A percentile compares a stretch with the other conserved stretches of the same genome.
Evolutionary conservation across 2,113 vertebrate species (phyloP).

Genomic region (Alexandromys fortis): DNA sequence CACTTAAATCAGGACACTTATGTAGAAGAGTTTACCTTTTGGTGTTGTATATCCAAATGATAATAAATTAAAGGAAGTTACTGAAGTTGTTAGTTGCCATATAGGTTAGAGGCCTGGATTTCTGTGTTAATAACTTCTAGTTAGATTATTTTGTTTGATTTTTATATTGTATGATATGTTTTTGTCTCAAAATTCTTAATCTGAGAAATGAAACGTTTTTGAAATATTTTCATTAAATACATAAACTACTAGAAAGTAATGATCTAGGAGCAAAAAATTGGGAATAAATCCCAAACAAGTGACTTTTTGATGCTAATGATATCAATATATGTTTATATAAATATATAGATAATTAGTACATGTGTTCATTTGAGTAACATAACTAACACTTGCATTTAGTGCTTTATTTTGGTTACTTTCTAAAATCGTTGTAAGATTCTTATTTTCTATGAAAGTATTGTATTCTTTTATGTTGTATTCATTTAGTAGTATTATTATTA

Average conservation of each 20-base stretch:
- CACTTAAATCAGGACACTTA: background rate
- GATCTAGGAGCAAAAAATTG: background rate
- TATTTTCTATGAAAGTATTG: background rate
- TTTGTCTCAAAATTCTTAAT: conserved; percentile 17
- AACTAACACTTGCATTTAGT: background rate
- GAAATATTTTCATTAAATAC: background rate
- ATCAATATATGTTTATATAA: background rate
- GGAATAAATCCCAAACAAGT: background rate
- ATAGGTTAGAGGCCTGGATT: background rate
- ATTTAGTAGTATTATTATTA: background rate
- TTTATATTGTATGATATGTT: background rate
- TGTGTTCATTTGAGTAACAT: background rate
- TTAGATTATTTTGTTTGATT: background rate
- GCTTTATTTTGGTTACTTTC: conserved; percentile 3
- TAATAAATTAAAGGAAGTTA: background rate
- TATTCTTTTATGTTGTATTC: background rate
- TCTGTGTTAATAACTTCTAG: background rate
- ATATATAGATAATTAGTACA: background rate
- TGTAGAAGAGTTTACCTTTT: background rate
- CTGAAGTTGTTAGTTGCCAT: background rate
- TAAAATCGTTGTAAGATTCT: background rate
- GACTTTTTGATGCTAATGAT: background rate
- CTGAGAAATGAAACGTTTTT: background rate
- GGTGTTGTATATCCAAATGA: background rate
- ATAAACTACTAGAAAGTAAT: background rate